Evolutionary conservation across 2,888 invertebrate genomes (phyloP).

Genomic region (Chymomyza caudatula): DNA sequence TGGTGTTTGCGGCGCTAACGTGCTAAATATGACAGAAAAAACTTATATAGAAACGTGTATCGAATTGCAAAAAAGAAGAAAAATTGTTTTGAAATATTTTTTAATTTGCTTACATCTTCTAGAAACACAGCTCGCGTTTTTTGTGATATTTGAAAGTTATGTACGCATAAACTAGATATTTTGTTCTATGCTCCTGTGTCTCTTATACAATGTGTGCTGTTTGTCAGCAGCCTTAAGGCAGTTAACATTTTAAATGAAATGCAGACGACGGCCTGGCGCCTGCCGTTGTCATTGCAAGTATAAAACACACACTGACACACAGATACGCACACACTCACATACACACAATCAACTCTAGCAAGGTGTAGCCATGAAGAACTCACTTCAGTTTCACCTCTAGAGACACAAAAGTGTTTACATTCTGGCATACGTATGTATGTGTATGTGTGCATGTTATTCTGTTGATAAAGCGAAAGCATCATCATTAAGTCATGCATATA

Average conservation of each 20-base stretch:
- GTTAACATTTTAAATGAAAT: conserved; percentile 14
- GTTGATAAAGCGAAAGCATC: not conserved
- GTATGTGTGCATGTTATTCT: not conserved
- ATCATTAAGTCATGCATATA: not conserved
- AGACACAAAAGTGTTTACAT: not conserved
- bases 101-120: not conserved
- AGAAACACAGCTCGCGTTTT: no score
- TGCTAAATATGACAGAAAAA: no score
- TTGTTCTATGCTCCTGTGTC: not conserved
- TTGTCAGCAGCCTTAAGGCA: conserved; percentile 10
- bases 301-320: not conserved
- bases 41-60: no score
- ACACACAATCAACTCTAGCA: not conserved
- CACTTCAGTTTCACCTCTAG: conserved; percentile 35
- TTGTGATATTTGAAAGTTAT: not conserved
- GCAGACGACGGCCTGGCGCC: not conserved
- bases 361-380: conserved; percentile 13
- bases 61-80: no score
- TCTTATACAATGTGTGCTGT: conserved; percentile 1
- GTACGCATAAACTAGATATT: not conserved
- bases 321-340: not conserved
- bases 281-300: not conserved
- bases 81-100: no score
- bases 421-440: not conserved
- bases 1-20: no score